Percentiles rank a stretch among this genome's conserved stretches.
These are phyloP conservation scores for Harpalus rufipes DNA, from an alignment of 2,888 invertebrate genomes.

Conservation along the genomic window DNA sequence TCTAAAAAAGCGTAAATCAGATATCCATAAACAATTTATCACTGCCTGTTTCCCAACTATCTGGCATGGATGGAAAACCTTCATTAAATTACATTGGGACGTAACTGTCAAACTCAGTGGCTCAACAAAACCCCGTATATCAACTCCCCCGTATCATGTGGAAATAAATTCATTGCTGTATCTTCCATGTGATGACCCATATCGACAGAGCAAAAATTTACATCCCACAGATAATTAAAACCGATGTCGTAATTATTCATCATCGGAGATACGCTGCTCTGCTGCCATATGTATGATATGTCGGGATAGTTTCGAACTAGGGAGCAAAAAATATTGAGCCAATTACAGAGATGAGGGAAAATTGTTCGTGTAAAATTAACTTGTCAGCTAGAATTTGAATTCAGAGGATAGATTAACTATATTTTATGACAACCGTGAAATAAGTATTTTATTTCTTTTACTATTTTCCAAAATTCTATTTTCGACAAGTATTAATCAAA, in stretches of 20 bases:
- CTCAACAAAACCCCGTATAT: slow-evolving; percentile 1
- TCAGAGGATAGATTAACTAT: too few relatives aligned
- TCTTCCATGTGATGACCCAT: slow-evolving; percentile 19
- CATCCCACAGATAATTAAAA: slow-evolving; percentile 61
- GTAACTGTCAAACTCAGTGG: slow-evolving; percentile 12
- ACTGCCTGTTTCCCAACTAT: not conserved
- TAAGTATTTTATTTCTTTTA: too few relatives aligned
- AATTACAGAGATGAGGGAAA: not conserved
- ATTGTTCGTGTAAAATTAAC: not conserved
- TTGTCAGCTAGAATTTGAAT: not conserved
- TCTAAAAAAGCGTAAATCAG: too few relatives aligned
- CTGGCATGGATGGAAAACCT: slow-evolving; percentile 11
- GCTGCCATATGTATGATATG: not conserved
- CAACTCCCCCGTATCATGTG: not conserved
- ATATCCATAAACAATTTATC: too few relatives aligned
- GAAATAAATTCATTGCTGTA: slow-evolving; percentile 34
- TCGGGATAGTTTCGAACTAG: not conserved
- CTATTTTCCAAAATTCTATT: too few relatives aligned
- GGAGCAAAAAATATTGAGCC: not conserved
- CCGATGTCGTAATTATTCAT: slow-evolving; percentile 57
- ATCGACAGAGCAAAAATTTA: slow-evolving; percentile 49
- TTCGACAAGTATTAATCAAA: too few relatives aligned
- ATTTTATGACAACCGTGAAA: too few relatives aligned
- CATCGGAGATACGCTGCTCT: not conserved
- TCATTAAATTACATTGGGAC: slow-evolving; percentile 29